These are phyloP conservation scores for Heterotilapia buettikoferi DNA, from an alignment of 2,113 vertebrate genomes.

Conservation along the genomic window DNA sequence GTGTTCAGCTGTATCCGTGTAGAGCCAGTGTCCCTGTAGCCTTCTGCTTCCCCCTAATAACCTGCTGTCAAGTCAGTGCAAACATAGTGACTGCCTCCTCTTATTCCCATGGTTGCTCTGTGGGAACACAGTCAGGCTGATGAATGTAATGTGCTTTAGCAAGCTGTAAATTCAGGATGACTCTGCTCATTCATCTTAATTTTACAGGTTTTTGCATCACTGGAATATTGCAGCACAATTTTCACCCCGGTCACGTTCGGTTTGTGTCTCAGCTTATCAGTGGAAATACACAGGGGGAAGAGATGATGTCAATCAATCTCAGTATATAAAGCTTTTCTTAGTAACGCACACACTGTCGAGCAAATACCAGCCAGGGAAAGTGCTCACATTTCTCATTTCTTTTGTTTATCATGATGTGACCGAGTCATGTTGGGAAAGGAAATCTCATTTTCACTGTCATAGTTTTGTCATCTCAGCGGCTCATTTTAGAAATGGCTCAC, in stretches of 20 bases:
- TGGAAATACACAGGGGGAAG: not conserved
- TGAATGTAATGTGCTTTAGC: constrained; percentile 10
- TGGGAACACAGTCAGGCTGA: not conserved
- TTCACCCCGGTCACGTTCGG: not conserved
- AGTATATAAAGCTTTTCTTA: not conserved
- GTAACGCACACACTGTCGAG: not conserved
- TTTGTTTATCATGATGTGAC: not conserved
- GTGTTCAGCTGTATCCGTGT: not conserved
- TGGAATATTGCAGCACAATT: constrained; percentile 8
- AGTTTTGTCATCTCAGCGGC: not conserved
- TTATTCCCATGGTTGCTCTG: not conserved
- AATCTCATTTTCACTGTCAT: not conserved
- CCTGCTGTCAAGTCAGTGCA: not conserved
- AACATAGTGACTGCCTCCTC: not conserved
- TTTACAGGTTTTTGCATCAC: constrained; percentile 11
- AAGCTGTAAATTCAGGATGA: constrained; percentile 15
- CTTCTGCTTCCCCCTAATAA: not conserved
- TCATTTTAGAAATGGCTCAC: not conserved
- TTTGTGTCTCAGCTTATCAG: not conserved
- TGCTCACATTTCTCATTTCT: not conserved
- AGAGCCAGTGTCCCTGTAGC: not conserved
- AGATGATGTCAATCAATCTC: not conserved
- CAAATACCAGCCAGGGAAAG: not conserved
- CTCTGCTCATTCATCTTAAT: constrained; percentile 43
- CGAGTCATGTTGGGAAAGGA: not conserved